phyloP scores from a whole-genome alignment of 1,140 invertebrate species.

The Lepidurus arcticus region DNA sequence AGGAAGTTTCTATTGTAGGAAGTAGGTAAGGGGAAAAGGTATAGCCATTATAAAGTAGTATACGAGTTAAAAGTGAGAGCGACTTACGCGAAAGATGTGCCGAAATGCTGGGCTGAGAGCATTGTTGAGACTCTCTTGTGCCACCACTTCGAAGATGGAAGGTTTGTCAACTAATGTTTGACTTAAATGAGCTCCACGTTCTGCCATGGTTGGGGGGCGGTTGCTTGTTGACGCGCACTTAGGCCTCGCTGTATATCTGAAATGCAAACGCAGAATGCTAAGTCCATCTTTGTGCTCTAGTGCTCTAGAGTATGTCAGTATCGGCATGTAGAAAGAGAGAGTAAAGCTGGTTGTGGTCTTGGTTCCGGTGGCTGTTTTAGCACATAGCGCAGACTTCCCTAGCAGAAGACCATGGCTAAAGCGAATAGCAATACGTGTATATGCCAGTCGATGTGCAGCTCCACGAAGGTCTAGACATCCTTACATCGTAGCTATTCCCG shows the following conservation, averaged over 20 bases:
- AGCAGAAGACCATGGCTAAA: background rate
- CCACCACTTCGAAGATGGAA: slow-evolving; percentile 2
- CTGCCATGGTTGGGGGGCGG: background rate
- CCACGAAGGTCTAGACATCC: background rate
- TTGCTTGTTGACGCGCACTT: no score
- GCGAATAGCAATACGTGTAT: background rate
- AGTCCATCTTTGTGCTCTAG: no score
- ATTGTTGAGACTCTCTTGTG: slow-evolving; percentile 13
- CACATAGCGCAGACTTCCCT: background rate
- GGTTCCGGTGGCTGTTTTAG: background rate
- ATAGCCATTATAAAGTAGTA: background rate
- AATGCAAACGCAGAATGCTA: no score
- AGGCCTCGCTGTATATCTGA: no score
- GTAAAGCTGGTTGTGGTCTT: no score
- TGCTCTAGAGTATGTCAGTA: no score
- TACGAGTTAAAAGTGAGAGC: background rate
- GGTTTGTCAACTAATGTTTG: background rate
- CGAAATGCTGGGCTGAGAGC: background rate
- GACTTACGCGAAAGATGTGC: background rate
- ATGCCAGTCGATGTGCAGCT: background rate
- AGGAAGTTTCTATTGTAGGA: no score
- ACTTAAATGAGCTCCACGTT: background rate
- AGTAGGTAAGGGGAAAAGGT: no score
- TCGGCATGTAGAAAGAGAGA: no score
- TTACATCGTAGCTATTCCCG: background rate